A percentile compares a stretch with the other conserved stretches of the same genome.
Conservation (phyloP, 2,113 vertebrate genomes). For the Charadrius vociferus region DNA sequence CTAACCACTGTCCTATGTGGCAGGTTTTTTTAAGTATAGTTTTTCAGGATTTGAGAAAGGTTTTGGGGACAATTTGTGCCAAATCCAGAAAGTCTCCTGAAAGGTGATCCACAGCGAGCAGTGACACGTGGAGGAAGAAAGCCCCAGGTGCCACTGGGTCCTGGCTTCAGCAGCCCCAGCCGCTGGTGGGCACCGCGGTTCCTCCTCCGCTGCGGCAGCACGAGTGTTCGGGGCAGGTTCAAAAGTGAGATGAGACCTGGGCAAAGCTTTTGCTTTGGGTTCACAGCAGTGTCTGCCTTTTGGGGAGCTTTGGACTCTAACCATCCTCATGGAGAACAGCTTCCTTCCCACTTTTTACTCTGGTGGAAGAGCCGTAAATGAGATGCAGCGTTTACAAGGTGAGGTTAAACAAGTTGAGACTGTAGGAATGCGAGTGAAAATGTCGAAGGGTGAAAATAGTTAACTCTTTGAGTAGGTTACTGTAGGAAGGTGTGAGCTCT, state of each 20-base stretch:
- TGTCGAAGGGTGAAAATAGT: background rate
- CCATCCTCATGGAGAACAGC: accelerated
- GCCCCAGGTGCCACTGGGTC: background rate
- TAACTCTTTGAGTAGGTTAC: background rate
- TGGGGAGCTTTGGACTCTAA: background rate
- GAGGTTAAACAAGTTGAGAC: background rate
- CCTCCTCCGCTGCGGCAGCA: background rate
- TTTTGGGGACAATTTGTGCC: background rate
- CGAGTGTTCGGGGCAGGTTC: background rate
- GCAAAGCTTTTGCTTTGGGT: background rate
- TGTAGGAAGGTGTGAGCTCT: background rate
- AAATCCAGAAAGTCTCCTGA: background rate
- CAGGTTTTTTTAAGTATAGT: background rate
- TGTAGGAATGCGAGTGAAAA: background rate
- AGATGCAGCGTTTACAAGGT: background rate
- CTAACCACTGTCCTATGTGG: accelerated
- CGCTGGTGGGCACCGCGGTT: accelerated
- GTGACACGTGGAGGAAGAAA: background rate
- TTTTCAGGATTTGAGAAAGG: background rate
- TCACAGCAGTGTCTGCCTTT: background rate
- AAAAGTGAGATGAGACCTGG: background rate
- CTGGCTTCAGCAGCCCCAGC: background rate
- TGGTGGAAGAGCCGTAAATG: background rate
- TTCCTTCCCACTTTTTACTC: background rate
- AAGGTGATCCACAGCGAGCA: background rate